Conservation (phyloP, 2,113 vertebrate genomes). For the Daphoenositta chrysoptera region DNA sequence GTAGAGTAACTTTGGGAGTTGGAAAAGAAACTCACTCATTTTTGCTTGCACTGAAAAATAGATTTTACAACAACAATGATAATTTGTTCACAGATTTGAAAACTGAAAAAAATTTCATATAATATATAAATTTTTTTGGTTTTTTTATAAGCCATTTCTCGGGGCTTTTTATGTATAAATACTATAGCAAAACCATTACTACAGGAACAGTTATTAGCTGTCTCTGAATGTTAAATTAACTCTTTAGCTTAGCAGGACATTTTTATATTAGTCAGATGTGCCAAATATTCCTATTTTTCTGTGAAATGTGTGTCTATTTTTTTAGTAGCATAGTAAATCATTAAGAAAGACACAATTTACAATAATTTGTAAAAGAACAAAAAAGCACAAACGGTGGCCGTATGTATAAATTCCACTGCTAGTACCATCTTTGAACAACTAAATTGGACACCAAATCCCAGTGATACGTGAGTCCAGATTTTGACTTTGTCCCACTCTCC, state of each 20-base stretch:
- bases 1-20: background rate
- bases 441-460: background rate
- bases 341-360: background rate
- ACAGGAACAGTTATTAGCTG: background rate
- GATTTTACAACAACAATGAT: background rate
- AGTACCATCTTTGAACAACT: background rate
- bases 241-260: background rate
- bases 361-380: background rate
- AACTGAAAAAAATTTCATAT: background rate
- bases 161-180: background rate
- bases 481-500: background rate
- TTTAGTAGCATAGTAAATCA: background rate
- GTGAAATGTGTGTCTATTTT: background rate
- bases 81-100: background rate
- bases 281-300: background rate
- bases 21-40: background rate
- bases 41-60: background rate
- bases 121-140: background rate
- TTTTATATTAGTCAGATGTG: background rate
- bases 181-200: background rate
- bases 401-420: background rate
- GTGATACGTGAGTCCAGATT: background rate
- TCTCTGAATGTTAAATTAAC: background rate
- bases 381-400: background rate
- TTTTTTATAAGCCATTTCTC: background rate